Conservation (phyloP, 2,113 vertebrate genomes). For the Labeo rohita region DNA sequence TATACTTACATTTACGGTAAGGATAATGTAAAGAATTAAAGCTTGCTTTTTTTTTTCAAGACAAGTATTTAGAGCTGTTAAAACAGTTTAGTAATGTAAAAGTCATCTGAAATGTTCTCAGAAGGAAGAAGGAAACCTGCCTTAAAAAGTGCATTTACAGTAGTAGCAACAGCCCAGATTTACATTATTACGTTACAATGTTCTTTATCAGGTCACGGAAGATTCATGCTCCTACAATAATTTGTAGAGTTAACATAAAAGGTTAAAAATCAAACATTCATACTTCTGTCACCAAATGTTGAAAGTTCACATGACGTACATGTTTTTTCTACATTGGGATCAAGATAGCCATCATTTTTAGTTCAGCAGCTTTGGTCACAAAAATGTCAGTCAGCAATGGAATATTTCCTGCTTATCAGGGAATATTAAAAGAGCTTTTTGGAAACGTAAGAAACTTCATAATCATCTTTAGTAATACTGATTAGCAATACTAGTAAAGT, state of each 20-base stretch:
- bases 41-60: background rate
- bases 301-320: background rate
- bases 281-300: background rate
- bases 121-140: slow-evolving; percentile 20
- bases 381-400: slow-evolving; percentile 13
- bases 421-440: background rate
- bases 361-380: background rate
- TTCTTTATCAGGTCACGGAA: background rate
- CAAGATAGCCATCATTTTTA: background rate
- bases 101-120: background rate
- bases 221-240: background rate
- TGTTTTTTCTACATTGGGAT: background rate
- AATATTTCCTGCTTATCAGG: background rate
- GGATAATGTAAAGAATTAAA: background rate
- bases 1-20: no score
- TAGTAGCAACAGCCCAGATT: background rate
- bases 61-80: background rate
- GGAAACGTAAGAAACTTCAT: background rate
- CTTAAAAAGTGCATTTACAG: background rate
- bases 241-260: background rate
- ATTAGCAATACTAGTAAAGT: background rate
- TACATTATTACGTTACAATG: background rate
- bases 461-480: slow-evolving; percentile 3
- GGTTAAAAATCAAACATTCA: background rate
- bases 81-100: slow-evolving; percentile 19